Base-by-base conservation (phyloP, 2,113 vertebrate genomes). In the Heterochromis multidens region DNA sequence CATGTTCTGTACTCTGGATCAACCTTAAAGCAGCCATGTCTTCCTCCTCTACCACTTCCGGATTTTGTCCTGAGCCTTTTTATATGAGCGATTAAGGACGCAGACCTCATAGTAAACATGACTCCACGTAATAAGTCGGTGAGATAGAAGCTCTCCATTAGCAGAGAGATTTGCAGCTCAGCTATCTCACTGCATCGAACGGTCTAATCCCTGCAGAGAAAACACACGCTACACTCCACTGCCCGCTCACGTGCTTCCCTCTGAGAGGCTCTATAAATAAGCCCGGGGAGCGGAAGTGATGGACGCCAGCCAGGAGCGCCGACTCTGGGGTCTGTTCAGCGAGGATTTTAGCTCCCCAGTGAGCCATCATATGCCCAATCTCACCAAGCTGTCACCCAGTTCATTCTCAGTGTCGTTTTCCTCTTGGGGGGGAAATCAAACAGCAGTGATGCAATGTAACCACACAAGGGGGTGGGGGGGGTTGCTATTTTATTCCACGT, bases 211-310 rank as follows among this genome's bases (percentile, higher is more conserved):
- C 85, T 81, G 91, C 57, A 57, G 84, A 65, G 87, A 35, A 78
- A 88, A 88, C 81, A 83, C 86, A 82, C 76, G 7, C 87, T 31
- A 21, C 83, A 14, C 72, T 58, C 72, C 57, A 21, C 65, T 21
- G 19, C 40, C 58, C 13, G 59, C 80, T 89, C 91, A 77, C 88
- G 58, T 77, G 93, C 77, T 31, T 78, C 83, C 23, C 70, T 56
- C 65, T 31, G 79, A 40, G 77, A 79, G 65, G 17, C 83, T 88
- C 92, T 93, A 93, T 86, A 93, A 94, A 94, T 94, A 93, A 88
- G 77, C 85, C 79, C 2, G 1, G 13, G 60, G 60, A 77, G 77
- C 31, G 77, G 87, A 82, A 74, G 84, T 74, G 89, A 83, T 89
- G 90, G 92, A 86, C 21, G 5, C 21, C 13, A 27, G 90, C 92